A percentile compares a stretch with the other conserved stretches of the same genome.
These are phyloP conservation scores for Eufriesea mexicana DNA, from an alignment of 1,140 invertebrate genomes.

Conservation along the genomic window DNA sequence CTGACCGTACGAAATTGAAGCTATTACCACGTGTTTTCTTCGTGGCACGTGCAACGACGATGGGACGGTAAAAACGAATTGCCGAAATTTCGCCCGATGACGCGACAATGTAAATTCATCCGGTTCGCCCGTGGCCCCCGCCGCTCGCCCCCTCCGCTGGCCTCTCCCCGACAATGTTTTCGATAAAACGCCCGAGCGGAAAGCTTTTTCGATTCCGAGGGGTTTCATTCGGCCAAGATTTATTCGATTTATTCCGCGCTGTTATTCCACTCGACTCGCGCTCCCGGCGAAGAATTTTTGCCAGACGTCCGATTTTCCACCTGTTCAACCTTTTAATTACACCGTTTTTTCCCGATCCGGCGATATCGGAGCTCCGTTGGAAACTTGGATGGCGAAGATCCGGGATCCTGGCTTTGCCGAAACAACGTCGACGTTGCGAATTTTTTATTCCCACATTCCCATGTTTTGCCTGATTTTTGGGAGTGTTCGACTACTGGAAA, in stretches of 20 bases:
- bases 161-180: too few species aligned
- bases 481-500: too few species aligned
- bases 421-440: too few species aligned
- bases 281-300: neutral
- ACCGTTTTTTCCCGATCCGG: neutral
- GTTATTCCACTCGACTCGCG: neutral
- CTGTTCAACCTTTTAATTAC: neutral
- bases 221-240: neutral
- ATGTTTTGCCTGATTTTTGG: too few species aligned
- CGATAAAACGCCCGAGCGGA: neutral
- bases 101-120: constrained; percentile 1
- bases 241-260: neutral
- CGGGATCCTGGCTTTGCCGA: neutral
- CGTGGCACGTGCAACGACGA: neutral
- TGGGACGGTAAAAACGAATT: neutral
- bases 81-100: neutral
- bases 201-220: neutral
- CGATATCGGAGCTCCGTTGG: neutral
- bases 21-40: constrained; percentile 14
- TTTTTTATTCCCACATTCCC: too few species aligned
- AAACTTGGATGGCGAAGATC: neutral
- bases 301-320: neutral
- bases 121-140: neutral
- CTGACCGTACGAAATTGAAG: constrained; percentile 2
- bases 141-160: too few species aligned